Conservation (phyloP, 2,113 vertebrate genomes). For the Erpornis zantholeuca region DNA sequence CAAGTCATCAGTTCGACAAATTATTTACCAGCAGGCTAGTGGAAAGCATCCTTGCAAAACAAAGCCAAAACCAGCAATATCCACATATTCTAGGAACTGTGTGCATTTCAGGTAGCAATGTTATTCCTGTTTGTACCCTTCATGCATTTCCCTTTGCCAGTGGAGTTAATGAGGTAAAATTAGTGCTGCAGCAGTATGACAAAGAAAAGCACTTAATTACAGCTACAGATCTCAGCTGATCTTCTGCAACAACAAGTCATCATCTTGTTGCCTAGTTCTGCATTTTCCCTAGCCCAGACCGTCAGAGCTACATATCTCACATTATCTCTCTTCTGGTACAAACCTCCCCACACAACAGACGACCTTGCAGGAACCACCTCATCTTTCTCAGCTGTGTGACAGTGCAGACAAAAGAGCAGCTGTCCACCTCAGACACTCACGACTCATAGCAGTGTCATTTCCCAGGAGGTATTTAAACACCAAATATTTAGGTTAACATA, state of each 20-base stretch:
- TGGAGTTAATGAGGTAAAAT: neutral
- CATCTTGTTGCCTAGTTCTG: neutral
- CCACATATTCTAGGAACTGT: neutral
- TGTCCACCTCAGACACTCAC: neutral
- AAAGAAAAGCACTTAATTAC: neutral
- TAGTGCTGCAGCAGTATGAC: neutral
- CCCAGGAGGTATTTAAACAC: neutral
- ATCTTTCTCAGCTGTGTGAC: neutral
- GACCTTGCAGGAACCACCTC: neutral
- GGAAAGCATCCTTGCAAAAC: neutral
- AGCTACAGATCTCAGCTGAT: neutral
- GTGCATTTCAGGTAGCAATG: neutral
- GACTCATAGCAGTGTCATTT: neutral
- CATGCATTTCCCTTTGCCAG: neutral
- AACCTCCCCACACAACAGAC: neutral
- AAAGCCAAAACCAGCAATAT: neutral
- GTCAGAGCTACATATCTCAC: neutral
- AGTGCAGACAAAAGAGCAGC: neutral
- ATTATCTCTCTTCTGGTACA: neutral
- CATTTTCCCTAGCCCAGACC: neutral
- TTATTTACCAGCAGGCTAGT: neutral
- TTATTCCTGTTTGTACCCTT: neutral
- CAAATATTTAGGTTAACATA: neutral
- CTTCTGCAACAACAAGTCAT: neutral
- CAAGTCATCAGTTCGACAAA: too few species aligned